Evolutionary conservation across 2,797 vertebrate genomes (phyloP).

Genomic region (Microctenopoma lineatum): DNA sequence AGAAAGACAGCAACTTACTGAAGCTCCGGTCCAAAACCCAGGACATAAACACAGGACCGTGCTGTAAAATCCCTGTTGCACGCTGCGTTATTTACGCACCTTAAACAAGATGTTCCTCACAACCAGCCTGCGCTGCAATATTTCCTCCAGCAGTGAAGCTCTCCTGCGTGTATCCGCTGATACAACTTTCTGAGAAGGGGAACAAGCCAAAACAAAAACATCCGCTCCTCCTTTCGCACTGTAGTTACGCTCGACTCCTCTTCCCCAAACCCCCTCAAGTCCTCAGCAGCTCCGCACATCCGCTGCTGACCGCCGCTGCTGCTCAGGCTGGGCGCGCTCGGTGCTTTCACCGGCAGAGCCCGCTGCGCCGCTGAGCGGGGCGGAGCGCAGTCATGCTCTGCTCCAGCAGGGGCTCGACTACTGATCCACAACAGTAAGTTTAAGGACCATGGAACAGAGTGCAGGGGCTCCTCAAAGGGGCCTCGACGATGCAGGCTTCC

Average conservation of each 20-base stretch:
- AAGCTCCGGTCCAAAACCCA: background rate
- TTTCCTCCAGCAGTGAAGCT: constrained; percentile 14
- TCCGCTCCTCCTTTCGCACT: background rate
- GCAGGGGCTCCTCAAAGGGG: constrained; percentile 37
- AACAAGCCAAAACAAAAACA: background rate
- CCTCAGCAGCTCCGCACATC: background rate
- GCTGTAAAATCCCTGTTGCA: constrained; percentile 23
- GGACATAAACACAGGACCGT: background rate
- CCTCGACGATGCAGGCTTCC: constrained; percentile 1
- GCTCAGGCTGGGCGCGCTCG: constrained; percentile 42
- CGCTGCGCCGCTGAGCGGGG: constrained; percentile 39
- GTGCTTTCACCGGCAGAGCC: constrained; percentile 39
- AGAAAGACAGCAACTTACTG: background rate
- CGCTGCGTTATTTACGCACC: constrained; percentile 57
- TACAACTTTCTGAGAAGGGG: constrained; percentile 41
- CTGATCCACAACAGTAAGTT: constrained; percentile 53
- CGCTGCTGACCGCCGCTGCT: constrained; percentile 32
- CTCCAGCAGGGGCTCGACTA: constrained; percentile 38
- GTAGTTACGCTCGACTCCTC: constrained; percentile 13
- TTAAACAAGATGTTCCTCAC: constrained; percentile 33
- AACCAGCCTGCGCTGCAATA: background rate
- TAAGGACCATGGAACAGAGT: constrained; percentile 32
- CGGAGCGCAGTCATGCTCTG: constrained; percentile 51
- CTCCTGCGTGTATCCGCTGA: constrained; percentile 17
- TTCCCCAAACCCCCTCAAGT: constrained; percentile 18